Evolutionary conservation across 2,113 vertebrate genomes (phyloP), one percentile per base, ranked within the genome.

Genomic region (Petroica traversi): DNA sequence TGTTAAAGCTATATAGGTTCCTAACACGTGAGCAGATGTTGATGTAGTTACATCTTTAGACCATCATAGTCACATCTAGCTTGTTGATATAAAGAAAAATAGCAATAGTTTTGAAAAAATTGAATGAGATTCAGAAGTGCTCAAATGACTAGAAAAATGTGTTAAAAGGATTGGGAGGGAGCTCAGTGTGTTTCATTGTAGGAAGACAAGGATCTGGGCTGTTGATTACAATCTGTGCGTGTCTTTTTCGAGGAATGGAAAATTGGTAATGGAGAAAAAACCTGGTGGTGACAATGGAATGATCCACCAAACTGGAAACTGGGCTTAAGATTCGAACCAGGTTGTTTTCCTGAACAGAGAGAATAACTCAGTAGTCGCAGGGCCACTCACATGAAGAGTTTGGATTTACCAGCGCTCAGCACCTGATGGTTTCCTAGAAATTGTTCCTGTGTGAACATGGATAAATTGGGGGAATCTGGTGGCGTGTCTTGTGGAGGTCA

Each of bases 61-160:
- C 23, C 36, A 17, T 77, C 51, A 4, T 41, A 69, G 28, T 71
- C 83, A 48, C 40, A 89, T 41, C 61, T 36, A 16, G 34, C 45
- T 61, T 79, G 66, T 63, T 92, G 34, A 81, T 87, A 88, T 3
- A 57, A 49, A 43, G 76, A 80, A 89, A 89, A 68, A 74, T 33
- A 82, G 31, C 38, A 76, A 6, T 14, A 26, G 40, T 67, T 95
- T 78, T 62, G 26, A 69, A 85, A 85, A 83, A 88, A 58, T 5
- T 43, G 59, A 67, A 85, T 85, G 69, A 77, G 48, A 76, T 69
- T 89, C 64, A 86, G 79, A 88, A 91, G 46, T 46, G 19, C 33
- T 91, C 33, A 71, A 34, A 58, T 67, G 51, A 62, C 34, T 81
- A 34, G 36, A 77, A 93, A 96, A 88, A 73, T 34, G 28, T 26